Evolutionary conservation across 2,888 invertebrate species (phyloP).

Genomic region (Teinopalpus imperialis): DNA sequence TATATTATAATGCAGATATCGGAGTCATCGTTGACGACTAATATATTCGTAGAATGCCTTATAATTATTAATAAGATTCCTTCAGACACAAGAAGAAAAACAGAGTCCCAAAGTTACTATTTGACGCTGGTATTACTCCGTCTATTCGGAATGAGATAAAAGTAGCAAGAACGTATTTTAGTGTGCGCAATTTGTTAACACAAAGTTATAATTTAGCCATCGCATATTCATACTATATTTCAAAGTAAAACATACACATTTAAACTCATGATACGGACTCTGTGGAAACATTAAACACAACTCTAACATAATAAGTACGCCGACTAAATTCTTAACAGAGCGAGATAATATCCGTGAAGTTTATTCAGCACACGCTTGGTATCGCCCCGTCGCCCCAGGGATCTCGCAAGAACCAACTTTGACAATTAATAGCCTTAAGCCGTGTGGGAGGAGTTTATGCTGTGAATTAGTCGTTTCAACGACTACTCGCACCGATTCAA

Average conservation of each 20-base stretch:
- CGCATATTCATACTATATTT: constrained; percentile 8
- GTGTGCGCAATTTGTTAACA: no score
- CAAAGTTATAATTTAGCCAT: no score
- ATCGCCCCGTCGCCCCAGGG: constrained; percentile 41
- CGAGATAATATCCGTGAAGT: constrained; percentile 37
- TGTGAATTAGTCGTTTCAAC: constrained; percentile 51
- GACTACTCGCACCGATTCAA: constrained; percentile 30
- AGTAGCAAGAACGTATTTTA: no score
- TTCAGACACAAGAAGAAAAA: no score
- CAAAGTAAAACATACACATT: constrained; percentile 4
- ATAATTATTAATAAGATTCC: no score
- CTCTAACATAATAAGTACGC: constrained; percentile 24
- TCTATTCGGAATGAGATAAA: no score
- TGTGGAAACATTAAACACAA: constrained; percentile 22
- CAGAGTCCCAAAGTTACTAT: no score
- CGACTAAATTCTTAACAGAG: constrained; percentile 26
- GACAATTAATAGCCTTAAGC: constrained; percentile 58
- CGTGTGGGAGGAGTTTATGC: constrained; percentile 47
- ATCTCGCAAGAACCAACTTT: constrained; percentile 46
- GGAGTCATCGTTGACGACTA: no score
- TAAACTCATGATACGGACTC: constrained; percentile 11
- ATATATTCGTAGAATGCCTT: no score
- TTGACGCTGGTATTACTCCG: no score
- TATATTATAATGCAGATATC: no score
- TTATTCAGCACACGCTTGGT: constrained; percentile 40